phyloP scores from a whole-genome alignment of 2,113 vertebrate genomes.

The Hemiprocne comata region DNA sequence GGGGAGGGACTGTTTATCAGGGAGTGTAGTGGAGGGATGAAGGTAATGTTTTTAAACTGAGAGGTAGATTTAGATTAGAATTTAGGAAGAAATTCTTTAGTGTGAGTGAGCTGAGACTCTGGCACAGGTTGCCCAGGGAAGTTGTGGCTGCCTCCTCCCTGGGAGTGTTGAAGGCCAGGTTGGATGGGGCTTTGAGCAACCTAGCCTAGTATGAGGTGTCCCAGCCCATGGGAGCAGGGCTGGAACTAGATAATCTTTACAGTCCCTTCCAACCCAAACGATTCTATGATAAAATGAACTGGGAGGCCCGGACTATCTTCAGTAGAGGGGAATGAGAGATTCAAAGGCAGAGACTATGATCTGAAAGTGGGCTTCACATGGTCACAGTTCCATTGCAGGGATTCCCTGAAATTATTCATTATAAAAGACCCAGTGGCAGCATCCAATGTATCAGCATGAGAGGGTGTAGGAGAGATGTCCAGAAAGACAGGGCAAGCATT shows the following conservation, averaged over 20 bases:
- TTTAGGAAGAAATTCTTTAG: neutral
- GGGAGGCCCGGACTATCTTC: neutral
- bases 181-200: neutral
- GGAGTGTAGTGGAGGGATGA: neutral
- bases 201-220: neutral
- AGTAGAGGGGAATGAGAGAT: neutral
- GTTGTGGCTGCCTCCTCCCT: neutral
- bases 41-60: neutral
- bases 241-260: neutral
- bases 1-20: neutral
- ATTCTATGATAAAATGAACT: neutral
- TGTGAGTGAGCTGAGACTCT: neutral
- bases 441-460: neutral
- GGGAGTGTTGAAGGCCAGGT: neutral
- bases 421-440: neutral
- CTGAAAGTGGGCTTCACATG: neutral
- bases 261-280: neutral
- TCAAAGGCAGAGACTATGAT: neutral
- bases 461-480: neutral
- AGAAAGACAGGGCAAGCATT: neutral
- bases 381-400: neutral
- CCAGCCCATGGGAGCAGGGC: neutral
- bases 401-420: neutral
- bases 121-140: neutral
- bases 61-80: neutral